Percentiles rank a stretch among this genome's conserved stretches.
These are phyloP conservation scores for Hipparchia sbordonii DNA, from an alignment of 2,888 invertebrate species.

Conservation along the genomic window DNA sequence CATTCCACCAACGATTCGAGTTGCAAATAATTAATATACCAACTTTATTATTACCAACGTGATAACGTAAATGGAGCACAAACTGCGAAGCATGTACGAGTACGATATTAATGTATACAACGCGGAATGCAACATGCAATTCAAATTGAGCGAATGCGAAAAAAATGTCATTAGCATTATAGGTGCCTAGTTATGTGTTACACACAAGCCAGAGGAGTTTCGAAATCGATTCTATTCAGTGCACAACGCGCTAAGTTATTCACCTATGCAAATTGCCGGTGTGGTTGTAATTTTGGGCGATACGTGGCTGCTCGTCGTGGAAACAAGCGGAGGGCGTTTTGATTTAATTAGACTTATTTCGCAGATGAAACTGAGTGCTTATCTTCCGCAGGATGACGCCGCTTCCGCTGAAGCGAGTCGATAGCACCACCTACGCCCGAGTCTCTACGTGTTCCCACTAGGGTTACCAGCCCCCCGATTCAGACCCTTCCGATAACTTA, in stretches of 20 bases:
- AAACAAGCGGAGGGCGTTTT: slow-evolving; percentile 11
- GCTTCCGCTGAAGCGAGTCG: slow-evolving; percentile 57
- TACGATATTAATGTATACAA: slow-evolving; percentile 61
- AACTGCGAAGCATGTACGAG: slow-evolving; percentile 61
- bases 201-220: slow-evolving; percentile 43
- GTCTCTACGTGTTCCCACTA: slow-evolving; percentile 30
- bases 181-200: slow-evolving; percentile 39
- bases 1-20: slow-evolving; percentile 34
- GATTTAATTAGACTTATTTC: slow-evolving; percentile 21
- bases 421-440: slow-evolving; percentile 57
- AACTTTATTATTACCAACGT: slow-evolving; percentile 67
- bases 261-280: slow-evolving; percentile 24
- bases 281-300: slow-evolving; percentile 14
- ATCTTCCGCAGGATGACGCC: slow-evolving; percentile 57
- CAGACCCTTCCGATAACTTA: too few species aligned
- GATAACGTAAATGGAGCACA: slow-evolving; percentile 79
- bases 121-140: slow-evolving; percentile 71
- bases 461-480: too few species aligned
- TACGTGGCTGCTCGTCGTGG: neutral
- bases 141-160: slow-evolving; percentile 52
- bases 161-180: slow-evolving; percentile 71
- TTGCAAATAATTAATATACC: slow-evolving; percentile 57
- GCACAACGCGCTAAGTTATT: slow-evolving; percentile 24
- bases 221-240: slow-evolving; percentile 49
- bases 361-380: slow-evolving; percentile 61